Base-by-base conservation (phyloP, 2,888 invertebrate genomes). In the Parnassius apollo region DNA sequence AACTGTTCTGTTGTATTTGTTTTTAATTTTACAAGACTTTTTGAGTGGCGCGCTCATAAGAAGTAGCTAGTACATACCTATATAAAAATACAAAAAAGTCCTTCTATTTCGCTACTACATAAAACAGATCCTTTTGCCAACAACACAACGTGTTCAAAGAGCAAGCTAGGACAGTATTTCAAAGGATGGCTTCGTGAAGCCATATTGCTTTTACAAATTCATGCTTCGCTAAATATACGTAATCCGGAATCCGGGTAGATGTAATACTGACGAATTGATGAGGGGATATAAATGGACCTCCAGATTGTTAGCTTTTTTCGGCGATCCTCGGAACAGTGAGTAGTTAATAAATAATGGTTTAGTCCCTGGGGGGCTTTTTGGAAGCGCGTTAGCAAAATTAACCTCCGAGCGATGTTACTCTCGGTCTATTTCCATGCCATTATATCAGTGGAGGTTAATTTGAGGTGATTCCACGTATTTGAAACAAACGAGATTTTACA, bases 321-420 rank as follows among this genome's bases (percentile, higher is more conserved):
- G 18, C 45, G 45, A 42, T 53, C 54, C 58, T 50, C 59, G 55
- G 50, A 59, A 55, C 57, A 46, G 52, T 45, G 52, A 25, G 22
- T 18, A 56, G 51, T 59, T 63, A 56, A 63, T 56, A 59, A 50
- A 59, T 59, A 50, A 62, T 62, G 42, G 49, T 12, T 3, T n/a
- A 50, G 46, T 59, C 51, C 59, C 51, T n/a, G 46, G 51, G 62
- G 62, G 63, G 46, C 45, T 57, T 63, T 63, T 59, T 51, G 56
- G 50, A 42, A 59, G 11, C 18, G 45, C 53, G 48, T 49, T 55
- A 18, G 55, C 13, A 56, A 56, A 63, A 59, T 63, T 54, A 57
- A 44, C 11, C 57, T 44, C 42, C 58, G 42, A 9, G 11, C 35
- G 13, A 10, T 9, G 42, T 46, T 46, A n/a, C 44, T 18, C 44